phyloP scores from a whole-genome alignment of 23 tunicate genomes.

The Styela clava region DNA sequence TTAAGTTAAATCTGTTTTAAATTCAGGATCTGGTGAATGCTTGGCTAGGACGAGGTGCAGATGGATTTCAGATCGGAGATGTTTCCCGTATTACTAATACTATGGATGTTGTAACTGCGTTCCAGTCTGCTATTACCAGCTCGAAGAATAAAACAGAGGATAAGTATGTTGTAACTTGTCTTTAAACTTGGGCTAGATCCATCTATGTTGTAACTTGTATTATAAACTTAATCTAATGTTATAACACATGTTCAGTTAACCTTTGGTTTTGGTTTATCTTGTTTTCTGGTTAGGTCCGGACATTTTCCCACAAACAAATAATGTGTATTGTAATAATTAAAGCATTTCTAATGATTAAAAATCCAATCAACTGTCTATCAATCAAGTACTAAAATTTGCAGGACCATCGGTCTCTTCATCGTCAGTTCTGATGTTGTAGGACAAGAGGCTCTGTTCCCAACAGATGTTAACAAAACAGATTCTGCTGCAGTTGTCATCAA shows the following conservation, averaged over 20 bases:
- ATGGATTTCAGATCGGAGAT: conserved; percentile 59
- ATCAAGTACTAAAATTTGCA: too few species aligned
- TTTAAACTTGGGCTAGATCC: too few species aligned
- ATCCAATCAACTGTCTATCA: too few species aligned
- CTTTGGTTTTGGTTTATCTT: too few species aligned
- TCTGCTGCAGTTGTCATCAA: conserved; percentile 16
- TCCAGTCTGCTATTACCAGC: background rate
- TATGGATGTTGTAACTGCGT: background rate
- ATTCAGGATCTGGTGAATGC: conserved; percentile 27
- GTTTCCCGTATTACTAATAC: conserved; percentile 10
- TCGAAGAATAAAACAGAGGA: background rate
- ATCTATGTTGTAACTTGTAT: too few species aligned
- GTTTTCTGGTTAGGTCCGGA: too few species aligned
- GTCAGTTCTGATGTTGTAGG: background rate
- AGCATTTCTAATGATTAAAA: too few species aligned
- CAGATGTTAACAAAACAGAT: conserved; percentile 7
- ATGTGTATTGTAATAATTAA: background rate
- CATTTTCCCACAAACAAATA: too few species aligned
- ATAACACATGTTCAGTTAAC: too few species aligned
- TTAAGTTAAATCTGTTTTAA: too few species aligned
- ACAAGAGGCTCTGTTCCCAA: conserved; percentile 8
- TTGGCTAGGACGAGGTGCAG: conserved; percentile 40
- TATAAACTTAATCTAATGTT: too few species aligned
- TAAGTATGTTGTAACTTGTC: background rate
- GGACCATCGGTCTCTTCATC: conserved; percentile 4